Evolutionary conservation across 2,113 vertebrate genomes (phyloP).

Genomic region (Rattus rattus): DNA sequence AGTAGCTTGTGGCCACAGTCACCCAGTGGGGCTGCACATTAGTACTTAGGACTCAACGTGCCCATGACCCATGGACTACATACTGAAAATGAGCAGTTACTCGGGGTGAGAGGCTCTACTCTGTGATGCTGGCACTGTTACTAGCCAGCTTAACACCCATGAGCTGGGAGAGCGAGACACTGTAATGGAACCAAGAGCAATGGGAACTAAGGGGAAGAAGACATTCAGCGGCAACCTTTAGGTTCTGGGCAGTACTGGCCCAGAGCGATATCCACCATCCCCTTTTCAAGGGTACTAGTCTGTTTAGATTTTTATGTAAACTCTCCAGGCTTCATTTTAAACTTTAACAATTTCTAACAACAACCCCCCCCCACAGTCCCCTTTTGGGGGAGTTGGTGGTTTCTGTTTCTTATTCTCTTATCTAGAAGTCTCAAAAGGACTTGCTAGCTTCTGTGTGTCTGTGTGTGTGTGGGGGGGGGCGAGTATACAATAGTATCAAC

Average conservation of each 20-base stretch:
- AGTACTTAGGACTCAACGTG: background rate
- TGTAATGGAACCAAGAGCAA: background rate
- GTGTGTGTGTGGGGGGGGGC: no score
- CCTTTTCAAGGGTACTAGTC: background rate
- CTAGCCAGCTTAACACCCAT: background rate
- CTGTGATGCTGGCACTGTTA: background rate
- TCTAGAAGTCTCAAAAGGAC: background rate
- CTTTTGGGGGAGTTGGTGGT: background rate
- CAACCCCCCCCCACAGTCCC: rapidly evolving
- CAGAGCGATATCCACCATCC: background rate
- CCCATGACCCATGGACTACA: background rate
- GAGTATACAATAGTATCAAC: background rate
- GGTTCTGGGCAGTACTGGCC: background rate
- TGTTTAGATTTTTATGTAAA: slow-evolving; percentile 13
- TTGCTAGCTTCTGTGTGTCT: background rate
- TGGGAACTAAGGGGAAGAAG: no score
- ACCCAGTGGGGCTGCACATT: background rate
- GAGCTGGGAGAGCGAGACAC: background rate
- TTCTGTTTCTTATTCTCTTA: slow-evolving; percentile 6
- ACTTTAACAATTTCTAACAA: background rate
- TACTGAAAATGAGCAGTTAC: background rate
- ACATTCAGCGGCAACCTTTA: background rate
- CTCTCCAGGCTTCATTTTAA: background rate
- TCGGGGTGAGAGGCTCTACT: background rate
- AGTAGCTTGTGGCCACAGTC: background rate